Conservation (phyloP, 2,113 vertebrate species). For the Phocoena phocoena region DNA sequence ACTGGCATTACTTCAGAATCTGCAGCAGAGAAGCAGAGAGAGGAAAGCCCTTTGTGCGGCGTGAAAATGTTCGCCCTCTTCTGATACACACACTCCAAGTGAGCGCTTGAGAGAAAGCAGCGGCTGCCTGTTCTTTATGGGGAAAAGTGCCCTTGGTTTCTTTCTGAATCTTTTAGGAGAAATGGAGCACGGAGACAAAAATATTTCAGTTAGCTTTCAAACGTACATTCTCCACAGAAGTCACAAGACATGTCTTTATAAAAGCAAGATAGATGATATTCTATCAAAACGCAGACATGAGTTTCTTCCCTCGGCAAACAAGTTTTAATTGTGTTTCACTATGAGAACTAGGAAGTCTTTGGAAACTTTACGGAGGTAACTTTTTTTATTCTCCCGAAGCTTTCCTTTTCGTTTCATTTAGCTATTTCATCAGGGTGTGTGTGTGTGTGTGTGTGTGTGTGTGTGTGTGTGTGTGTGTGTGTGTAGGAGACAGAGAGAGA, state of each 20-base stretch:
- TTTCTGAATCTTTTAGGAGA: background rate
- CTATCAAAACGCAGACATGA: rapidly evolving
- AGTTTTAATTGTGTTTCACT: too few relatives aligned
- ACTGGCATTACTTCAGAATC: rapidly evolving
- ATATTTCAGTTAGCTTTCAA: background rate
- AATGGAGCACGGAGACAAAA: background rate
- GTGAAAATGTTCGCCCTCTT: rapidly evolving
- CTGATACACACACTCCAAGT: rapidly evolving
- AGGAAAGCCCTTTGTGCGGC: rapidly evolving
- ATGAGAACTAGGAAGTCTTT: background rate
- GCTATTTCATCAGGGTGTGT: background rate
- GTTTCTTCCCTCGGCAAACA: background rate
- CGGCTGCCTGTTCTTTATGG: background rate
- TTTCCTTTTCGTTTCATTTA: constrained; percentile 38
- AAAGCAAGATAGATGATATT: rapidly evolving
- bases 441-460: too few relatives aligned
- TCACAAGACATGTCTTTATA: background rate
- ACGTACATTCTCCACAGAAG: background rate
- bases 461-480: background rate
- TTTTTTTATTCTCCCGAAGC: background rate
- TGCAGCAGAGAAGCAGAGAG: background rate
- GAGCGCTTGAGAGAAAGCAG: rapidly evolving
- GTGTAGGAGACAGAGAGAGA: background rate
- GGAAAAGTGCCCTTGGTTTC: background rate
- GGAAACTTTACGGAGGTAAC: constrained; percentile 50